Evolutionary conservation across 2,113 vertebrate species (phyloP).

Genomic region (Cygnus atratus): DNA sequence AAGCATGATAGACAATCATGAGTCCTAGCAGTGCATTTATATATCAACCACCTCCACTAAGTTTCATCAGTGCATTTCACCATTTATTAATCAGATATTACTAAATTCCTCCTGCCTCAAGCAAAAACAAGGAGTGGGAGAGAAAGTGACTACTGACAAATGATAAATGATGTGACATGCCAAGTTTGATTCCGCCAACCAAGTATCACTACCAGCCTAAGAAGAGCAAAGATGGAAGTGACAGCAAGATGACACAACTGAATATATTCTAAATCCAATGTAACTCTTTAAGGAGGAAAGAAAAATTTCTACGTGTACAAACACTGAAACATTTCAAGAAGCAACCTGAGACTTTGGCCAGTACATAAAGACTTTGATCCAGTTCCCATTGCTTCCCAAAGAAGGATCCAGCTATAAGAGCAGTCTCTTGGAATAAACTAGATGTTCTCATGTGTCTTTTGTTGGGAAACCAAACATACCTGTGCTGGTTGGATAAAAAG

Average conservation of each 20-base stretch:
- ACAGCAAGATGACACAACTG: slow-evolving; percentile 1
- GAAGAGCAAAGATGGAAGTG: not conserved
- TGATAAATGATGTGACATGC: not conserved
- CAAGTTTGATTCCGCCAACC: not conserved
- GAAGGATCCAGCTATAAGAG: not conserved
- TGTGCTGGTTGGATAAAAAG: not conserved
- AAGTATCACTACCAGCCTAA: not conserved
- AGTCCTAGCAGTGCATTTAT: not conserved
- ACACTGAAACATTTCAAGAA: not conserved
- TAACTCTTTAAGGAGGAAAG: not conserved
- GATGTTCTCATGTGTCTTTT: not conserved
- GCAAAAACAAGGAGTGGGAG: not conserved
- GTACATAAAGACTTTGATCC: not conserved
- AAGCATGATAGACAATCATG: not conserved
- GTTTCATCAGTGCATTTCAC: slow-evolving; percentile 14
- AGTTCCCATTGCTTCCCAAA: not conserved
- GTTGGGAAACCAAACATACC: not conserved
- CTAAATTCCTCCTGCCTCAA: slow-evolving; percentile 17
- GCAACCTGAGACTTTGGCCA: not conserved
- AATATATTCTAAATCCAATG: not conserved
- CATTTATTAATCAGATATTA: slow-evolving; percentile 24
- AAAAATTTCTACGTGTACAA: not conserved
- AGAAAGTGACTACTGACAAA: not conserved
- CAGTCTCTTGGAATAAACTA: not conserved
- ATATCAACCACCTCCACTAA: not conserved